A percentile compares a stretch with the other conserved stretches of the same genome.
Conservation (phyloP, 2,888 invertebrate species). For the Malacosoma neustria region DNA sequence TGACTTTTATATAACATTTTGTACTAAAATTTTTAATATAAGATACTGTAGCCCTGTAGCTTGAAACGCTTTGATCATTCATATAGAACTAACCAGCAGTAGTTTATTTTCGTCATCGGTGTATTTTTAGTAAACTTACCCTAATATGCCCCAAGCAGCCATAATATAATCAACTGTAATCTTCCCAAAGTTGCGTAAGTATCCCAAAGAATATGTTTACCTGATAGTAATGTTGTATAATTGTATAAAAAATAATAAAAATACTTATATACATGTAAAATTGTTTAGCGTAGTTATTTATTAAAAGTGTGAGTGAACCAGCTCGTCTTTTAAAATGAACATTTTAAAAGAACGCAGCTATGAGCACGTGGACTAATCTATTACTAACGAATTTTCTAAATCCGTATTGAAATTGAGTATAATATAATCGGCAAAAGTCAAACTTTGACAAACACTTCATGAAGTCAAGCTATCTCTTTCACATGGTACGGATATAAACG, state of each 20-base stretch:
- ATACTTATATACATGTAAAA: slow-evolving; percentile 68
- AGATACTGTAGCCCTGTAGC: neutral
- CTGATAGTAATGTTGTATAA: slow-evolving; percentile 65
- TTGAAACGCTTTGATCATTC: neutral
- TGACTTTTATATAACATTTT: slow-evolving; percentile 56
- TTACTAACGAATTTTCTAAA: slow-evolving; percentile 40
- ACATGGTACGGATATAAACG: too few relatives aligned
- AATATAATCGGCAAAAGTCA: slow-evolving; percentile 58
- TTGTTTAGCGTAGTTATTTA: slow-evolving; percentile 68
- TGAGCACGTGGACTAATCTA: slow-evolving; percentile 39
- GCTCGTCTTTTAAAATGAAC: slow-evolving; percentile 66
- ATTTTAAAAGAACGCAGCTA: slow-evolving; percentile 61
- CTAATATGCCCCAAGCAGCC: slow-evolving; percentile 13
- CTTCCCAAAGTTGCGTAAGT: slow-evolving; percentile 65
- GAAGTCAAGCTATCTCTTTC: too few relatives aligned
- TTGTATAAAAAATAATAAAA: slow-evolving; percentile 67
- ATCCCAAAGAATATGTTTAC: slow-evolving; percentile 70
- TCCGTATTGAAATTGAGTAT: slow-evolving; percentile 17
- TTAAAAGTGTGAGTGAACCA: slow-evolving; percentile 40
- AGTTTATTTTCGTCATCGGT: slow-evolving; percentile 14
- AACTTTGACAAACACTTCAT: slow-evolving; percentile 56
- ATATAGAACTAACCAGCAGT: neutral
- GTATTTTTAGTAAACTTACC: slow-evolving; percentile 20
- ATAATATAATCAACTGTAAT: slow-evolving; percentile 24
- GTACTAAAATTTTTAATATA: slow-evolving; percentile 27